These are phyloP conservation scores for Nixonia krombeini DNA, from an alignment of 1,140 invertebrate species.

Conservation along the genomic window DNA sequence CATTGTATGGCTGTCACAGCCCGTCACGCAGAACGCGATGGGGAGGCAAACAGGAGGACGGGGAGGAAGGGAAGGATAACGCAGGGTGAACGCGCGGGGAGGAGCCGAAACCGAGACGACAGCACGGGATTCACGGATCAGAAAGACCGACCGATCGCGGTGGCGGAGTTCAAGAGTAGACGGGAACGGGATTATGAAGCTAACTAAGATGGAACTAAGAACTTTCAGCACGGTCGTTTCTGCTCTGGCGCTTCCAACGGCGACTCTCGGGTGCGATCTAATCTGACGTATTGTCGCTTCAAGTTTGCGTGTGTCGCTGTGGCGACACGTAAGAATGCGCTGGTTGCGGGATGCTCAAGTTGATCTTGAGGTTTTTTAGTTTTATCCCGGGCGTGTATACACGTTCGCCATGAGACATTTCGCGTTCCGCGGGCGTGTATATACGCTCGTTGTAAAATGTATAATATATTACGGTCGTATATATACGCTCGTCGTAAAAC, in stretches of 20 bases:
- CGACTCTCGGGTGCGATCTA: conserved; percentile 13
- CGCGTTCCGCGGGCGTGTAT: no score
- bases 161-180: conserved; percentile 26
- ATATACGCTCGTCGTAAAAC: no score
- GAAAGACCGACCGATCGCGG: conserved; percentile 46
- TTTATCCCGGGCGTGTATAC: no score
- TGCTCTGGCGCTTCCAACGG: background rate
- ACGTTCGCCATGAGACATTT: no score
- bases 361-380: no score
- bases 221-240: conserved; percentile 2
- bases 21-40: conserved; percentile 49
- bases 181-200: conserved; percentile 48
- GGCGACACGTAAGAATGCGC: background rate
- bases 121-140: conserved; percentile 58
- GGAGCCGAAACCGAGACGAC: conserved; percentile 26
- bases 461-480: no score
- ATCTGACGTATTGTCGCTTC: conserved; percentile 3
- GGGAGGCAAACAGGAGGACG: conserved; percentile 40
- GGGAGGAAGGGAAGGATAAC: no score
- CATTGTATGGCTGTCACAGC: conserved; percentile 66
- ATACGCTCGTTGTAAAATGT: no score
- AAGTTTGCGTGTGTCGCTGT: no score
- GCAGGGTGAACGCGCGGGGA: conserved; percentile 17
- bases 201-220: conserved; percentile 13
- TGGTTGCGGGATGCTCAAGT: no score